Base-by-base conservation (phyloP, 2,797 vertebrate species). In the Todus mexicanus region DNA sequence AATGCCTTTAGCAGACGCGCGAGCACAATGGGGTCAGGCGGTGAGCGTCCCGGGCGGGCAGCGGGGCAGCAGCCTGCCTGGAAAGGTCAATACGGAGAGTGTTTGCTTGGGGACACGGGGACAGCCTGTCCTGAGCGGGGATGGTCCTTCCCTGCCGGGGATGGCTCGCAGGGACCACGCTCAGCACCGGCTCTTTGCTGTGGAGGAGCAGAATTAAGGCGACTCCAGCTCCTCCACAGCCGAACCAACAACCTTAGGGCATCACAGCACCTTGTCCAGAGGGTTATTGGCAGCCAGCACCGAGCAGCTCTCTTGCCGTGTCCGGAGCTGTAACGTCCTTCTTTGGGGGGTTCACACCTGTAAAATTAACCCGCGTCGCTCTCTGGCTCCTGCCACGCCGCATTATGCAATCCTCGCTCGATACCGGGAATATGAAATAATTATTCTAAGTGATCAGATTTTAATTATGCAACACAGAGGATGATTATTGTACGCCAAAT, bases 391-490 rank as follows among this genome's bases (percentile, higher is more conserved):
- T 38, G 38, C 64, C 56, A 33, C 6, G 5, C 75, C 5, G 12
- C 89, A 71, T 94, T 79, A 42, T 84, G 89, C 96, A 92, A 93
- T 89, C 84, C 84, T 96, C 66, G 16, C 86, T 84, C 82, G 6
- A 78, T 91, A 85, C 85, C 26, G 25, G 75, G 96, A 95, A 96
- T 93, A 95, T 95, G 96, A 96, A 95, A 96, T 96, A 95, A 97
- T 97, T 96, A 96, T 96, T 94, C 94, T 75, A 69, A 97, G 94
- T 83, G 97, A 96, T 96, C 96, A 88, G 91, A 94, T 96, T 96
- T 97, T 97, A 97, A 97, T 97, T 96, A 97, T 95, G 95, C 95
- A 84, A 92, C 91, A 76, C 91, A 65, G 96, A 89, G 35, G 94
- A 95, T 96, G 97, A 96, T 96, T 94, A 96, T 96, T 95, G 94